phyloP scores from a whole-genome alignment of 2,797 vertebrate genomes.

The Tauraco hartlaubi region DNA sequence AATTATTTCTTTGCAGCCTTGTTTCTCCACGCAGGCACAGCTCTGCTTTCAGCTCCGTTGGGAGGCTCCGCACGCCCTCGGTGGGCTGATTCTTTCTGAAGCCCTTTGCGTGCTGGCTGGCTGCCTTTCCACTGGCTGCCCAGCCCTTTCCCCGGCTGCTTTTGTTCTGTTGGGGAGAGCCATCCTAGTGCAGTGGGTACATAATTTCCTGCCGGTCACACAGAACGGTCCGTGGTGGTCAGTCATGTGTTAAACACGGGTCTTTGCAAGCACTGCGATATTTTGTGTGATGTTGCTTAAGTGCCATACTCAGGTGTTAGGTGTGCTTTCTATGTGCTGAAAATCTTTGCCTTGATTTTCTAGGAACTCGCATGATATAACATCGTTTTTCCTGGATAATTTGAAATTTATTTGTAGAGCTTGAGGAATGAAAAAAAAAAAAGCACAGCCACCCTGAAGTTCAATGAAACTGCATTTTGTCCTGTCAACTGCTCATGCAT shows the following conservation, averaged over 20 bases:
- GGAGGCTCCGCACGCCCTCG: rapidly evolving
- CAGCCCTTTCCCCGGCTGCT: neutral
- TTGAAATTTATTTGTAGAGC: neutral
- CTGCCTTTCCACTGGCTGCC: neutral
- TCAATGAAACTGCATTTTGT: neutral
- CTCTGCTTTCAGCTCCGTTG: neutral
- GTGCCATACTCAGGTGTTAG: neutral
- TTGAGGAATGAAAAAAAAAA: neutral
- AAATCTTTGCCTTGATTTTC: neutral
- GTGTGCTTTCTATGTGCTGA: neutral
- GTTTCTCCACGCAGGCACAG: neutral
- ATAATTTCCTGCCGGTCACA: neutral
- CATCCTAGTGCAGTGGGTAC: neutral
- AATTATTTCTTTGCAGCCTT: neutral
- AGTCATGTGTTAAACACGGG: neutral
- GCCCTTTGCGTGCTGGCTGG: rapidly evolving
- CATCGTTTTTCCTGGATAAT: neutral
- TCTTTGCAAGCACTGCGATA: neutral
- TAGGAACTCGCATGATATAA: rapidly evolving
- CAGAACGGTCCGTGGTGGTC: neutral
- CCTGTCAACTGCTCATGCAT: neutral
- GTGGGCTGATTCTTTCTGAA: neutral
- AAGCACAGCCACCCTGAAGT: neutral
- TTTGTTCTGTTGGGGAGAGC: neutral
- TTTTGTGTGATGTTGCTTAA: neutral